Percentiles rank a stretch among this genome's conserved stretches.
Evolutionary conservation across 2,888 invertebrate genomes (phyloP).

Genomic region (Prosopocoilus inquinatus): DNA sequence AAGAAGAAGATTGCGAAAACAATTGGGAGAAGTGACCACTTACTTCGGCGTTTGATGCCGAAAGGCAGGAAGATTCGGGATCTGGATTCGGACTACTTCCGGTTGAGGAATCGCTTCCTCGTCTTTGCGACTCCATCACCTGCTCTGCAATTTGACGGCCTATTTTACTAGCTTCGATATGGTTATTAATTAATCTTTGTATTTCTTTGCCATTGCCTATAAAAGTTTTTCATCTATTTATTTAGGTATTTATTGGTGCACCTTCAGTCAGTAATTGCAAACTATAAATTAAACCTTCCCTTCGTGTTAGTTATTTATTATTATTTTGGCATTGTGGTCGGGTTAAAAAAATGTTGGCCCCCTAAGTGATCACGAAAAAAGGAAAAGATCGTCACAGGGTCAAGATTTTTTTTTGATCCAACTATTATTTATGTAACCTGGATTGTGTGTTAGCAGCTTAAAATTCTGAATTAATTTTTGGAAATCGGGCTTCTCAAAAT

Average conservation of each 20-base stretch:
- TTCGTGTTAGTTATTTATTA: too few relatives aligned
- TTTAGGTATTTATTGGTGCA: too few relatives aligned
- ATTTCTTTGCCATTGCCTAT: slow-evolving; percentile 60
- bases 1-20: slow-evolving; percentile 14
- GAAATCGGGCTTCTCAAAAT: not conserved
- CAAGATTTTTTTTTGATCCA: too few relatives aligned
- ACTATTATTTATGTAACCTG: too few relatives aligned
- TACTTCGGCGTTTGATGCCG: slow-evolving; percentile 39
- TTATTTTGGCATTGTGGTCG: too few relatives aligned
- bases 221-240: slow-evolving; percentile 18
- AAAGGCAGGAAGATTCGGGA: slow-evolving; percentile 35
- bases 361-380: too few relatives aligned
- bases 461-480: too few relatives aligned
- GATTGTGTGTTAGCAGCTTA: too few relatives aligned
- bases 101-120: slow-evolving; percentile 54
- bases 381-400: too few relatives aligned
- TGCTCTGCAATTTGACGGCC: slow-evolving; percentile 82
- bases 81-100: slow-evolving; percentile 53
- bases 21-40: not conserved
- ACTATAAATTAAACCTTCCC: too few relatives aligned
- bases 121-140: slow-evolving; percentile 61
- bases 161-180: slow-evolving; percentile 81
- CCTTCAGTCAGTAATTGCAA: too few relatives aligned
- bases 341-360: too few relatives aligned
- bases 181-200: slow-evolving; percentile 69